Conservation (phyloP, 1,140 invertebrate species). For the Thaumatotibia leucotreta region DNA sequence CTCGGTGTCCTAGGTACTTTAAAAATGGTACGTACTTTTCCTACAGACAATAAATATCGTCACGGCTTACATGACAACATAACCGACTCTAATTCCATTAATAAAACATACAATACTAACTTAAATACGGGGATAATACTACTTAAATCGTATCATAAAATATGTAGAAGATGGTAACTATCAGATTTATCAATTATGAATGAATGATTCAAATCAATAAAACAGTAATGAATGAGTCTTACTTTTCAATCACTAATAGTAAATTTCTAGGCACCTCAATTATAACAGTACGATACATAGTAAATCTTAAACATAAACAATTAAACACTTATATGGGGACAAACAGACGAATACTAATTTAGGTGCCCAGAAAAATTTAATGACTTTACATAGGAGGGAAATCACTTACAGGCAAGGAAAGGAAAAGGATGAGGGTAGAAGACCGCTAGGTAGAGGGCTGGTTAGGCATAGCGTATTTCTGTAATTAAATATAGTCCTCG, state of each 20-base stretch:
- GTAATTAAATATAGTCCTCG: constrained; percentile 25
- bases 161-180: too few species aligned
- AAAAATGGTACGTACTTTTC: too few species aligned
- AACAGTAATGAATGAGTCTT: neutral
- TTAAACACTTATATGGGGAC: too few species aligned
- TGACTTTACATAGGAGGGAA: neutral
- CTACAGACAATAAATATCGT: too few species aligned
- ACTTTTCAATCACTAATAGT: neutral
- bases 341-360: neutral
- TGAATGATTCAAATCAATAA: too few species aligned
- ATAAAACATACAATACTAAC: too few species aligned
- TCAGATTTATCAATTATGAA: too few species aligned
- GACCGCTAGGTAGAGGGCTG: constrained; percentile 25
- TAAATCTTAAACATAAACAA: neutral
- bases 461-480: constrained; percentile 68
- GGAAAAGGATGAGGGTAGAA: constrained; percentile 26
- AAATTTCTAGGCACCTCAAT: neutral
- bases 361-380: neutral
- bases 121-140: too few species aligned
- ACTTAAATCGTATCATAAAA: too few species aligned
- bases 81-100: too few species aligned
- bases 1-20: too few species aligned
- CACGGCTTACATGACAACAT: too few species aligned
- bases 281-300: neutral
- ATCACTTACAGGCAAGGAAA: constrained; percentile 35